Conservation (phyloP, 2,113 vertebrate genomes). For the Baryphthengus martii region DNA sequence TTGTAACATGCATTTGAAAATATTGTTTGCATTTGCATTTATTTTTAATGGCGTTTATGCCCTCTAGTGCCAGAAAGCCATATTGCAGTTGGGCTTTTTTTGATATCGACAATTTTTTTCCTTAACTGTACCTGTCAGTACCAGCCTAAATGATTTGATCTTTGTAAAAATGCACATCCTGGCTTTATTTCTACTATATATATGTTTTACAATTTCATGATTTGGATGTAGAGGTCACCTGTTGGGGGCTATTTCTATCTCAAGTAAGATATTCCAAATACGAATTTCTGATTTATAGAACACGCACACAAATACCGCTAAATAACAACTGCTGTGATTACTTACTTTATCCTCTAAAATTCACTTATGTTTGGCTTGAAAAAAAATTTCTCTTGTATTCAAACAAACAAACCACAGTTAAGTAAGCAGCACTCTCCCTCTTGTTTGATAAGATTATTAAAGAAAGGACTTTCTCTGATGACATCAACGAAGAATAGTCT, state of each 20-base stretch:
- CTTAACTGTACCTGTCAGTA: not conserved
- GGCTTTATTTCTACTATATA: not conserved
- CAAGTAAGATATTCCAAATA: not conserved
- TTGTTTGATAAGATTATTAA: not conserved
- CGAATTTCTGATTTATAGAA: not conserved
- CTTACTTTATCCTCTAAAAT: not conserved
- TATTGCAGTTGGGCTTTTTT: not conserved
- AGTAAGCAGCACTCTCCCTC: not conserved
- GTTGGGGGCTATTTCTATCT: not conserved
- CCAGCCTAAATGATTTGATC: not conserved
- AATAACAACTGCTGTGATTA: not conserved
- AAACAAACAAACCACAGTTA: not conserved
- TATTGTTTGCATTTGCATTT: not conserved
- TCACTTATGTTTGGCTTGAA: not conserved
- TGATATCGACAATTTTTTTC: not conserved
- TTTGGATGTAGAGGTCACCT: not conserved
- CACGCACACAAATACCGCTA: not conserved
- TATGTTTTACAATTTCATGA: not conserved
- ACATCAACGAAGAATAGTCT: not conserved
- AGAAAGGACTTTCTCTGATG: not conserved
- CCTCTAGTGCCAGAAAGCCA: slow-evolving; percentile 61
- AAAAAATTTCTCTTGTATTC: not conserved
- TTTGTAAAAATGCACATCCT: not conserved
- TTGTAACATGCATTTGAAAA: not conserved
- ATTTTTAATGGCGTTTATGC: slow-evolving; percentile 65